Percentiles rank a stretch among this genome's conserved stretches.
phyloP scores from a whole-genome alignment of 1,140 invertebrate genomes.

The Leptinotarsa texana region DNA sequence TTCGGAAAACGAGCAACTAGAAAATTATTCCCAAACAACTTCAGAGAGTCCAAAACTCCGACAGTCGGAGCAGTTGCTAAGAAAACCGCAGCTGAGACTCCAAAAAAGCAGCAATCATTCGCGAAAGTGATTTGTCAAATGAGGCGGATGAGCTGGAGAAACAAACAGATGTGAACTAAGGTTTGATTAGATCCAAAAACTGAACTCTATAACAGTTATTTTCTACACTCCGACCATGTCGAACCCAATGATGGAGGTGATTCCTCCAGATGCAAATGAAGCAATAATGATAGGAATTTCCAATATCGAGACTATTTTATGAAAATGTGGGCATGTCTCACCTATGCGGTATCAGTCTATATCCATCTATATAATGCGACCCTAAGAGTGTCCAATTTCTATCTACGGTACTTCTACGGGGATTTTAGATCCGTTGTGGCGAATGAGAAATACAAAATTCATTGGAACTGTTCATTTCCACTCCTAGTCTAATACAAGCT shows the following conservation, averaged over 20 bases:
- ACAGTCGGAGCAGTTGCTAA: not conserved
- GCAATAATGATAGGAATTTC: conserved; percentile 34
- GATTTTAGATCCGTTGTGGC: no score
- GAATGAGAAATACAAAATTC: no score
- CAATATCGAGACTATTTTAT: conserved; percentile 37
- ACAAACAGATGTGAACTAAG: conserved; percentile 47
- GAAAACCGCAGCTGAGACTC: not conserved
- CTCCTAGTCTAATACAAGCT: no score
- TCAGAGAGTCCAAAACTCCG: not conserved
- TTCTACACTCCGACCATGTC: conserved; percentile 65
- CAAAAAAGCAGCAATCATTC: not conserved
- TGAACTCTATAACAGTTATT: conserved; percentile 63
- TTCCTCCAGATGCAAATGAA: conserved; percentile 33
- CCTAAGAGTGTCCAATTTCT: no score
- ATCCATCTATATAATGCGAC: no score
- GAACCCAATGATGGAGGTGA: conserved; percentile 56
- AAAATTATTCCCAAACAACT: not conserved
- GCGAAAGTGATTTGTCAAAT: not conserved
- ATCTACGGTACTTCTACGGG: no score
- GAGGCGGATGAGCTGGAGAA: not conserved
- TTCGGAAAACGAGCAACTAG: conserved; percentile 35
- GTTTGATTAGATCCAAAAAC: conserved; percentile 74
- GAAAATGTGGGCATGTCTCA: conserved; percentile 43
- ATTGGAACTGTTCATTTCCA: no score
- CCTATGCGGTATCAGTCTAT: no score